These are phyloP conservation scores for Helarctos malayanus DNA, from an alignment of 2,797 vertebrate genomes.

Conservation along the genomic window DNA sequence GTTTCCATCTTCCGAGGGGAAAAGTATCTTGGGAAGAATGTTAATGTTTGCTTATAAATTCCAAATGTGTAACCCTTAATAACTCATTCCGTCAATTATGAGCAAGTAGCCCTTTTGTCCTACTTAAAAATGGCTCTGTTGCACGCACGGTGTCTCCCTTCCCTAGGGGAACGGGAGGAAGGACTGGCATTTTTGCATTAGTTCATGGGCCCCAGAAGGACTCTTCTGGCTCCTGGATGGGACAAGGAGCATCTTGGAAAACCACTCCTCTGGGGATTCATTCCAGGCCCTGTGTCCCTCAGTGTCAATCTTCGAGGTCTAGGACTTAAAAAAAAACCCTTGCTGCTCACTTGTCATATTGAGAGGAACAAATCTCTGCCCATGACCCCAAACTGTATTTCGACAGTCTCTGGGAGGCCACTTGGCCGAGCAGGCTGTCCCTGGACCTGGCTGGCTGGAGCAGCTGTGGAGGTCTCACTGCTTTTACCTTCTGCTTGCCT, in stretches of 20 bases:
- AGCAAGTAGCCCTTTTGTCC: neutral
- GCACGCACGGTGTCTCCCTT: neutral
- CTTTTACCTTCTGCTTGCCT: neutral
- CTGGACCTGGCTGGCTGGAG: no score
- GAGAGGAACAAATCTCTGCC: neutral
- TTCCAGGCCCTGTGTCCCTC: neutral
- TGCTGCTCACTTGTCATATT: neutral
- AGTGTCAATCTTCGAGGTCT: neutral
- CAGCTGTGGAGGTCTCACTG: accelerated
- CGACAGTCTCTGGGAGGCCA: neutral
- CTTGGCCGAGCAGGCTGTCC: accelerated
- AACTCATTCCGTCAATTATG: neutral
- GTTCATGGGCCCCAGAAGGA: neutral
- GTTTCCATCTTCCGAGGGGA: neutral
- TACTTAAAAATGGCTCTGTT: neutral
- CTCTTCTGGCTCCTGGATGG: neutral
- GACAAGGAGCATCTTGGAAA: neutral
- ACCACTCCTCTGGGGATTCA: neutral
- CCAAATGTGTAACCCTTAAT: neutral
- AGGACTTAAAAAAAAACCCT: slow-evolving; percentile 19
- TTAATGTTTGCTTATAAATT: neutral
- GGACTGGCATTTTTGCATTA: neutral
- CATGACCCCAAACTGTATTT: accelerated
- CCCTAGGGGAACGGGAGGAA: neutral
- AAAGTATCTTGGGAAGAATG: neutral